Base-by-base conservation (phyloP, 2,888 invertebrate species). In the Troides aeacus region DNA sequence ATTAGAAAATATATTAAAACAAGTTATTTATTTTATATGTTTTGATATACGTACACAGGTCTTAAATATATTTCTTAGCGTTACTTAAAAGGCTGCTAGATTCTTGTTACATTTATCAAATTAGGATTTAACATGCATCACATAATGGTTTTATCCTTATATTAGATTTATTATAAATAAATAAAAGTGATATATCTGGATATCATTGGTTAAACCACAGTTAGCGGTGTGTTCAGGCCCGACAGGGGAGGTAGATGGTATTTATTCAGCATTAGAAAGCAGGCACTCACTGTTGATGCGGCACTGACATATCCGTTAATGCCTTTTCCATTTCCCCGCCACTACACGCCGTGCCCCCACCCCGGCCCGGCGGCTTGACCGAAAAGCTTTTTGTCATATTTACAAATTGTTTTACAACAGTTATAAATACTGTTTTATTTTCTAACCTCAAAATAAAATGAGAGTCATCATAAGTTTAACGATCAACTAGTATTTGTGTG, bases 261-360 rank as follows among this genome's bases (percentile, higher is more conserved):
- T 90, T 91, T 91, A 90, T 89, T 89, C 89, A 90, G 86, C 88
- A 88, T 88, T 87, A 87, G 90, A 89, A 86, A 87, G 87, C 86
- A 86, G 88, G 89, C 90, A 90, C 90, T 91, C 89, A 85, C 84
- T 85, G 86, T 84, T 90, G 90, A 90, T 88, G 89, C 89, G 89
- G 83, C 87, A 83, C 89, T 92, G 92, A 91, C 91, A 90, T 87
- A 91, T 92, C 90, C 91, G 92, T 87, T 93, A 93, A 93, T 93
- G 92, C 91, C 90, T 92, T 90, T 92, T 89, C 92, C 92, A 92
- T 92, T 91, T 89, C 89, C 88, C 85, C 84, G 80, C 79, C 81
- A 84, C 86, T 84, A 82, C 81, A 79, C 80, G 74, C 77, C 75
- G 77, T 78, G 74, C 72, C 67, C 79, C 78, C 80, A 74, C 81